A percentile compares a stretch with the other conserved stretches of the same genome.
phyloP scores from a whole-genome alignment of 2,888 invertebrate species.

The Laothoe populi region DNA sequence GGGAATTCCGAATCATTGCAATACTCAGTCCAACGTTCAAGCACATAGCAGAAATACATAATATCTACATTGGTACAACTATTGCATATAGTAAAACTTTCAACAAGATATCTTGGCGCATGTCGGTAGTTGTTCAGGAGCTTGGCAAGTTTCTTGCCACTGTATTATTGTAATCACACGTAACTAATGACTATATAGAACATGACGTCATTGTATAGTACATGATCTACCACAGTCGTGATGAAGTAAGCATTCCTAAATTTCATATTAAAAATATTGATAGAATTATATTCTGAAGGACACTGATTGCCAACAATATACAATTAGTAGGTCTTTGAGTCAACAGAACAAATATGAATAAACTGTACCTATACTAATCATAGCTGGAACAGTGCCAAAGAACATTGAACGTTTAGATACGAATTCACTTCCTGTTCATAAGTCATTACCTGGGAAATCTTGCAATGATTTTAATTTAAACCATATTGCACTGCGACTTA shows the following conservation, averaged over 20 bases:
- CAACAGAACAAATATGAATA: constrained; percentile 17
- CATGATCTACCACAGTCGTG: too few species aligned
- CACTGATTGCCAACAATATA: background rate
- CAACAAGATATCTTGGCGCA: constrained; percentile 12
- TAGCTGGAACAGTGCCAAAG: constrained; percentile 12
- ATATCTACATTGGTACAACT: background rate
- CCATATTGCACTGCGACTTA: too few species aligned
- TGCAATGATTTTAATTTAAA: background rate
- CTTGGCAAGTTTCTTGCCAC: background rate
- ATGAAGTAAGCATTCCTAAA: too few species aligned
- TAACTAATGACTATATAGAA: too few species aligned
- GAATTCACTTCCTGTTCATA: background rate
- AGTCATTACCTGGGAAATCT: background rate
- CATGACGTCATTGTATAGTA: too few species aligned
- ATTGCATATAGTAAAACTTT: constrained; percentile 20
- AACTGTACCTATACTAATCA: constrained; percentile 7
- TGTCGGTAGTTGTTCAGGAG: background rate
- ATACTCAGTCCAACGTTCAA: constrained; percentile 9
- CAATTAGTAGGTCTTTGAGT: background rate
- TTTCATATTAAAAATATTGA: too few species aligned
- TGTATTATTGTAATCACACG: background rate
- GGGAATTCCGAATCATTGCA: constrained; percentile 5
- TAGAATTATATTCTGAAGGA: background rate
- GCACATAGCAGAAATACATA: constrained; percentile 19
- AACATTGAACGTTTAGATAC: constrained; percentile 3